Percentiles rank a stretch among this genome's conserved stretches.
These are phyloP conservation scores for Diachasmimorpha longicaudata DNA, from an alignment of 1,140 invertebrate genomes.

Conservation along the genomic window DNA sequence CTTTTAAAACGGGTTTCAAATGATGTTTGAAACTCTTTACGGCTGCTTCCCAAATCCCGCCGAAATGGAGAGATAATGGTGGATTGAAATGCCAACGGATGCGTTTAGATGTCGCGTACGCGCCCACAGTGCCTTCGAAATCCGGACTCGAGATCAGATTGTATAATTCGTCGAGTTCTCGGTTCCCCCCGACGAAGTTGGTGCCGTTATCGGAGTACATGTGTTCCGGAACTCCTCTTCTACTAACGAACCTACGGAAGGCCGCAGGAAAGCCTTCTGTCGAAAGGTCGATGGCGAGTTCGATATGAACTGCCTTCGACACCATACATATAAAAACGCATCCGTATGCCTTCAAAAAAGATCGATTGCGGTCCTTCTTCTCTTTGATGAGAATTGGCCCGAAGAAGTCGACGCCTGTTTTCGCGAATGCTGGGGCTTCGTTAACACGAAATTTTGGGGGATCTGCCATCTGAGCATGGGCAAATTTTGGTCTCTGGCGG, in stretches of 20 bases:
- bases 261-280: slow-evolving; percentile 37
- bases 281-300: background rate
- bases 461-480: too few relatives aligned
- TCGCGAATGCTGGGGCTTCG: background rate
- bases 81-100: background rate
- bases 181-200: slow-evolving; percentile 27
- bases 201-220: slow-evolving; percentile 29
- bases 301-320: background rate
- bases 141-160: background rate
- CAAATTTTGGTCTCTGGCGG: too few relatives aligned
- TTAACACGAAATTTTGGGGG: background rate
- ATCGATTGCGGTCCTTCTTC: too few relatives aligned
- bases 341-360: too few relatives aligned
- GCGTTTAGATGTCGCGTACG: background rate
- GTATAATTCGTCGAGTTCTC: slow-evolving; percentile 5
- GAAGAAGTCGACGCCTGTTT: background rate
- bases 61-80: too few relatives aligned
- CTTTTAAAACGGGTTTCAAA: background rate
- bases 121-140: background rate
- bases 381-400: too few relatives aligned
- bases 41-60: too few relatives aligned
- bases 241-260: slow-evolving; percentile 41
- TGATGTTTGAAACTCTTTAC: too few relatives aligned
- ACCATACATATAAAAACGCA: too few relatives aligned
- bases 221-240: too few relatives aligned